Evolutionary conservation across 1,140 invertebrate species (phyloP).

Genomic region (Drosophila kanapiae): DNA sequence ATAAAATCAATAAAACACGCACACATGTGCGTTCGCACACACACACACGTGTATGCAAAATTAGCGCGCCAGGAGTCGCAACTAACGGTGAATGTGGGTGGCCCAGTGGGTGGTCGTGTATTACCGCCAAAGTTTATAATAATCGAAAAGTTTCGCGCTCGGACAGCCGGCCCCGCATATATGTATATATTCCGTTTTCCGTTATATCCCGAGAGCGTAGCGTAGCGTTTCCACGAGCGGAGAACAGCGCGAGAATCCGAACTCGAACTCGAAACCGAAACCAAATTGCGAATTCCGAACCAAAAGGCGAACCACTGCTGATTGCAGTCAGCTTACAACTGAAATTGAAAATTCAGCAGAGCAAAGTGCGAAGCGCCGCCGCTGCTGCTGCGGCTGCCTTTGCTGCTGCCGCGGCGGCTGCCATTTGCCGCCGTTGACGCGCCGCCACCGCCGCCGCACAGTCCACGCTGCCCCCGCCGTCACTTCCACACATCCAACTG

Average conservation of each 20-base stretch:
- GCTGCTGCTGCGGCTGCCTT: conserved; percentile 26
- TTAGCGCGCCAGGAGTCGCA: conserved; percentile 47
- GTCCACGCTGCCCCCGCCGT: conserved; percentile 19
- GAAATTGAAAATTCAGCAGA: conserved; percentile 85
- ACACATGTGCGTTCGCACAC: conserved; percentile 57
- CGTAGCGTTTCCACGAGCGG: conserved; percentile 20
- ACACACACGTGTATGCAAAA: conserved; percentile 35
- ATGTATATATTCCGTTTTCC: conserved; percentile 25
- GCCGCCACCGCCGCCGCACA: conserved; percentile 50
- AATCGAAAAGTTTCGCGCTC: conserved; percentile 47
- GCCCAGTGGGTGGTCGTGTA: conserved; percentile 34
- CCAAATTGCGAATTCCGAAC: conserved; percentile 59
- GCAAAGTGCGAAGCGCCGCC: conserved; percentile 82
- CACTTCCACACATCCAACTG: conserved; percentile 17
- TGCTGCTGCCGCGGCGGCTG: conserved; percentile 36
- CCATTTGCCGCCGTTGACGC: conserved; percentile 43
- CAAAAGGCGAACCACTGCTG: conserved; percentile 81
- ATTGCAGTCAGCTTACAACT: conserved; percentile 85
- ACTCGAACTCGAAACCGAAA: conserved; percentile 38
- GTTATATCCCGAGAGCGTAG: conserved; percentile 42
- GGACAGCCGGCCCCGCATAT: conserved; percentile 52
- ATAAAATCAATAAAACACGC: conserved; percentile 73
- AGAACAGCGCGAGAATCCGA: conserved; percentile 41
- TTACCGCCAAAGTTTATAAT: conserved; percentile 48
- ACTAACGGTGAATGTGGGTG: conserved; percentile 43